Percentiles rank a stretch among this genome's conserved stretches.
These are phyloP conservation scores for Belgica antarctica DNA, from an alignment of 2,888 invertebrate species.

Conservation along the genomic window DNA sequence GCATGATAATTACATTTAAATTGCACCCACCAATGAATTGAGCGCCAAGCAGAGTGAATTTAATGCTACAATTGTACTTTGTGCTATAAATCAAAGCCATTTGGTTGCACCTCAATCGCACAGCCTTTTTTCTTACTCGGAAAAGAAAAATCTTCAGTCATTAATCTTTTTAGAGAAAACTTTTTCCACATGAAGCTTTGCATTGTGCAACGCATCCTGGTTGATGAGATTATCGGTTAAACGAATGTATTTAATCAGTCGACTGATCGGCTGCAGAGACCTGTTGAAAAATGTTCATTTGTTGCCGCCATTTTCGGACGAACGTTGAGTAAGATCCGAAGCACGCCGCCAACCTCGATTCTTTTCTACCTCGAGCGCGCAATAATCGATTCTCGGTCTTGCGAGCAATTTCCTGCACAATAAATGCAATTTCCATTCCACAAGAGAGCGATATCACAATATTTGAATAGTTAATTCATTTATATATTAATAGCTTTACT, in stretches of 20 bases:
- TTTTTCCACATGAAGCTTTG: too few relatives aligned
- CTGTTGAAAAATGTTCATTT: not conserved
- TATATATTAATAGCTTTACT: not conserved
- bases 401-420: not conserved
- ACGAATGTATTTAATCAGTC: not conserved
- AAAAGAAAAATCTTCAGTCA: not conserved
- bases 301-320: not conserved
- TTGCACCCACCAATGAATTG: conserved; percentile 34
- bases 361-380: not conserved
- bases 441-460: conserved; percentile 13
- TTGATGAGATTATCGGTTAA: not conserved
- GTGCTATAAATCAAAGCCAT: conserved; percentile 9
- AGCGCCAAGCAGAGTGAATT: not conserved
- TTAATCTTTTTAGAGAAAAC: not conserved
- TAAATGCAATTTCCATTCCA: conserved; percentile 14
- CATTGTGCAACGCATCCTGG: not conserved
- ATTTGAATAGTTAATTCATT: conserved; percentile 29
- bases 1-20: conserved; percentile 32
- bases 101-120: conserved; percentile 13
- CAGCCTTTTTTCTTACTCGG: too few relatives aligned
- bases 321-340: not conserved
- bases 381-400: not conserved
- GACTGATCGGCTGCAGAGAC: not conserved
- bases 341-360: not conserved
- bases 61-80: not conserved